These are phyloP conservation scores for Cylas formicarius DNA, from an alignment of 1,140 invertebrate genomes.

Conservation along the genomic window DNA sequence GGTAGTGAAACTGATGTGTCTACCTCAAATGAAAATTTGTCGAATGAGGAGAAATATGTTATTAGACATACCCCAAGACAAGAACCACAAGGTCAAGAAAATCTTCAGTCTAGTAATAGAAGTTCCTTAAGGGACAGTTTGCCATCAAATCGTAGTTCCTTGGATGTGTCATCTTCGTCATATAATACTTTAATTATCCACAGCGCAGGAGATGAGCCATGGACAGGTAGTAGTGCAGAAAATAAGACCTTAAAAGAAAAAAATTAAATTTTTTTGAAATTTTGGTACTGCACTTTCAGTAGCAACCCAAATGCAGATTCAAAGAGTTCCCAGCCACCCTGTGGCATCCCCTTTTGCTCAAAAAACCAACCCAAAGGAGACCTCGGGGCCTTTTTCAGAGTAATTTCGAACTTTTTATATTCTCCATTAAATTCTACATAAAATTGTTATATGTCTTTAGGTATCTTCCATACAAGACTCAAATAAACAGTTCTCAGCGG, in stretches of 20 bases:
- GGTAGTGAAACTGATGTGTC: slow-evolving; percentile 87
- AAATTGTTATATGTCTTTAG: no score
- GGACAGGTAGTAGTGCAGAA: slow-evolving; percentile 59
- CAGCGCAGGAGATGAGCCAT: slow-evolving; percentile 60
- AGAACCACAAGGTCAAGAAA: slow-evolving; percentile 89
- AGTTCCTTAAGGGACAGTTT: slow-evolving; percentile 65
- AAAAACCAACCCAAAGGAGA: no score
- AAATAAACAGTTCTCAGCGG: no score
- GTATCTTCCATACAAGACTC: no score
- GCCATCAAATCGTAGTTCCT: slow-evolving; percentile 63
- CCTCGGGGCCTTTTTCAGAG: no score
- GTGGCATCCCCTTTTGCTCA: no score
- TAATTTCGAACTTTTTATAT: no score
- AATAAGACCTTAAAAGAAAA: no score
- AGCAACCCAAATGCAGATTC: slow-evolving; percentile 6
- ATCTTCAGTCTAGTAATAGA: slow-evolving; percentile 57
- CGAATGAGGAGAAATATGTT: slow-evolving; percentile 76
- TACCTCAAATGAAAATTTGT: slow-evolving; percentile 83
- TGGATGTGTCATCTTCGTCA: slow-evolving; percentile 67
- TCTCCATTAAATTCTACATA: no score
- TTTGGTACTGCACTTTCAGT: slow-evolving; percentile 6
- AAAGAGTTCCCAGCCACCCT: no score
- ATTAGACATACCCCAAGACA: slow-evolving; percentile 75
- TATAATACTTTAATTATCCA: slow-evolving; percentile 78
- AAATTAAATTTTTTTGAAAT: slow-evolving; percentile 8